A percentile compares a stretch with the other conserved stretches of the same genome.
Conservation (phyloP, 2,113 vertebrate species). For the Sapayoa aenigma region DNA sequence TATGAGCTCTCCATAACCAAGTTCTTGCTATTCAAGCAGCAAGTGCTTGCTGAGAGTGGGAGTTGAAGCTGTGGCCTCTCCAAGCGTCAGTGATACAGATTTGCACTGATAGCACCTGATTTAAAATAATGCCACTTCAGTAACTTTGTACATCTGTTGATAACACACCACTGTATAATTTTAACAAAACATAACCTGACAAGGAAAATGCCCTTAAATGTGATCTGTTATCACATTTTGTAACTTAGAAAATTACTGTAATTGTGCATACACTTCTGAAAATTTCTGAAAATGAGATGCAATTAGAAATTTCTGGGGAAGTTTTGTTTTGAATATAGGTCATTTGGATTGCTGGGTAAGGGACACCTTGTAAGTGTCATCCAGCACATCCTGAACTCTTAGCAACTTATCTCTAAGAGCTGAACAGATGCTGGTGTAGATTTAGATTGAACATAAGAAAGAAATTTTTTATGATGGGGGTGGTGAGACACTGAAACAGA, state of each 20-base stretch:
- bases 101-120: background rate
- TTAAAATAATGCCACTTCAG: background rate
- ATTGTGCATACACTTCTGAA: background rate
- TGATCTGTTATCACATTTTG: background rate
- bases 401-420: background rate
- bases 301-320: background rate
- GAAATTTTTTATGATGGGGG: background rate
- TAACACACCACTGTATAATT: background rate
- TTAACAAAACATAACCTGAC: background rate
- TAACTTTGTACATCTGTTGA: background rate
- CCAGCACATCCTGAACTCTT: background rate
- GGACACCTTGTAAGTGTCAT: background rate
- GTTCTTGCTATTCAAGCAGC: background rate
- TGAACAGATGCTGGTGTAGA: background rate
- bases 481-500: background rate
- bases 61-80: background rate
- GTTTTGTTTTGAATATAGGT: background rate
- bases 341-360: background rate
- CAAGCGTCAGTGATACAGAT: background rate
- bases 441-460: background rate
- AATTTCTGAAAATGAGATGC: background rate
- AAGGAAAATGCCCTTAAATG: background rate
- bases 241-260: background rate
- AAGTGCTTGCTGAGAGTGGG: background rate
- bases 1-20: background rate